Conservation (phyloP, 1,140 invertebrate species). For the Pseudachorutes palmiensis region DNA sequence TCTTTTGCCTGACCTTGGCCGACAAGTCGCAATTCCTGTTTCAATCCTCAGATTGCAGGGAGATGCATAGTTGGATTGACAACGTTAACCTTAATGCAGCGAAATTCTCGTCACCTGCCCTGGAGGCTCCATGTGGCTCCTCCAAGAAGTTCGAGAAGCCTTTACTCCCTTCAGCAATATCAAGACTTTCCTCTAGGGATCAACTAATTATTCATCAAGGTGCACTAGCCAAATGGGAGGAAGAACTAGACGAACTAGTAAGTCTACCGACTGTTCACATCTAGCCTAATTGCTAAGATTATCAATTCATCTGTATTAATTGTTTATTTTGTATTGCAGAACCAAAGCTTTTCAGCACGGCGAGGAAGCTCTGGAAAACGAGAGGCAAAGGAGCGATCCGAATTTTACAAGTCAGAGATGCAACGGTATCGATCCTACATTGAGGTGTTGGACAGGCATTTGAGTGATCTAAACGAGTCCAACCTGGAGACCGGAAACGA, state of each 20-base stretch:
- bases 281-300: not conserved
- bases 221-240: constrained; percentile 24
- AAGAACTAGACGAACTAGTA: constrained; percentile 32
- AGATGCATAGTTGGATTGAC: constrained; percentile 38
- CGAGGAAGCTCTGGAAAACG: constrained; percentile 13
- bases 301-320: not conserved
- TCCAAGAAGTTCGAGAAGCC: constrained; percentile 28
- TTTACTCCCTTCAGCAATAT: constrained; percentile 29
- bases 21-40: constrained; percentile 34
- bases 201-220: constrained; percentile 30
- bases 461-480: constrained; percentile 18
- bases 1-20: constrained; percentile 31
- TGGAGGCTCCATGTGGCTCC: constrained; percentile 28
- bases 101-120: constrained; percentile 30
- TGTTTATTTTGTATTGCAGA: constrained; percentile 22
- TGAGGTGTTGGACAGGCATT: constrained; percentile 31
- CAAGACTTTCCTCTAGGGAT: constrained; percentile 25
- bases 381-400: constrained; percentile 24
- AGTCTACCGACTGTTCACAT: constrained; percentile 1
- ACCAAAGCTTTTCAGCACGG: constrained; percentile 14
- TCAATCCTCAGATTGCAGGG: constrained; percentile 30
- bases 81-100: constrained; percentile 35
- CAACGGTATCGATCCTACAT: constrained; percentile 29
- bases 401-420: constrained; percentile 34
- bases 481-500: constrained; percentile 3